Conservation (phyloP, 2,797 vertebrate species). For the Propithecus perrieri region DNA sequence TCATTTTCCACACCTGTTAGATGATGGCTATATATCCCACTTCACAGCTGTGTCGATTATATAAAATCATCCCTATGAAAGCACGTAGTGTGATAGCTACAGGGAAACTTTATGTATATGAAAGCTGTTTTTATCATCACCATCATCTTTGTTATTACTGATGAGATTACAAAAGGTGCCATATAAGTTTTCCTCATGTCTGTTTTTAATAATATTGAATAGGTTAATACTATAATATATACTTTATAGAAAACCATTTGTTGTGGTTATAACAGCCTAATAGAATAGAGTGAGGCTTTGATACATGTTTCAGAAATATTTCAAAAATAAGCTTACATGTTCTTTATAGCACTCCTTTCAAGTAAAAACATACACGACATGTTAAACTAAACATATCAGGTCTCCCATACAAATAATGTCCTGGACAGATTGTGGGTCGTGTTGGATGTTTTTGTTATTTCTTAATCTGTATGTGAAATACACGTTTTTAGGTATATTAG, state of each 20-base stretch:
- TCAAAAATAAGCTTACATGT: not conserved
- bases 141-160: fast-evolving
- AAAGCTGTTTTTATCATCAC: fast-evolving
- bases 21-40: fast-evolving
- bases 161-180: fast-evolving
- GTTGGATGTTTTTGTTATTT: not conserved
- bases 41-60: fast-evolving
- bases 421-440: too few species aligned
- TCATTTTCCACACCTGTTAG: not conserved
- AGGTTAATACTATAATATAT: fast-evolving
- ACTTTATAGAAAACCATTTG: not conserved
- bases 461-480: not conserved
- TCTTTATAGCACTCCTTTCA: fast-evolving
- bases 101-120: fast-evolving
- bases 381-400: fast-evolving
- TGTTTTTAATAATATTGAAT: not conserved
- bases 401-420: fast-evolving
- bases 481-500: constrained; percentile 89
- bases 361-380: not conserved
- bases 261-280: not conserved
- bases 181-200: fast-evolving
- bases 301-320: not conserved
- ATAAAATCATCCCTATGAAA: fast-evolving
- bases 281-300: not conserved
- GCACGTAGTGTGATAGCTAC: fast-evolving